Evolutionary conservation across 2,888 invertebrate genomes (phyloP).

Genomic region (Tiliacea citrago): DNA sequence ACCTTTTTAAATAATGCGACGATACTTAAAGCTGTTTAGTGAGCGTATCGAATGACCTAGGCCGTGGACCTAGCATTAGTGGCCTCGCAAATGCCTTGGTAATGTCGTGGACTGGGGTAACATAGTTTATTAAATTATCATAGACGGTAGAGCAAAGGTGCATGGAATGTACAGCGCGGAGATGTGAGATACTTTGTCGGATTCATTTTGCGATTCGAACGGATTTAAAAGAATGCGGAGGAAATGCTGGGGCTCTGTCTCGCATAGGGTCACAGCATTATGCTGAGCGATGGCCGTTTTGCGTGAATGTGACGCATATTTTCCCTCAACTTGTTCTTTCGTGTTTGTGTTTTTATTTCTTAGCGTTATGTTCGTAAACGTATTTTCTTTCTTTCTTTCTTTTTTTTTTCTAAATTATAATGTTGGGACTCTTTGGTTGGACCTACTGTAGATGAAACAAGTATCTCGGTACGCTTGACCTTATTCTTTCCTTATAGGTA

Average conservation of each 20-base stretch:
- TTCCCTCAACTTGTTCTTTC: too few species aligned
- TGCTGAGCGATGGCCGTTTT: too few species aligned
- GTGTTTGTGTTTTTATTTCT: too few species aligned
- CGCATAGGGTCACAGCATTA: too few species aligned
- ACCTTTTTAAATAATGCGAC: slow-evolving; percentile 48
- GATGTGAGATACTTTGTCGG: neutral
- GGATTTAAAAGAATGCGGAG: too few species aligned
- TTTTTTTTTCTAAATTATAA: too few species aligned
- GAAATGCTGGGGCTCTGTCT: too few species aligned
- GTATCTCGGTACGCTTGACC: neutral
- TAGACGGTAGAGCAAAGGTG: neutral
- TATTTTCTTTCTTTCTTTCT: too few species aligned
- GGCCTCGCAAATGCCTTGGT: neutral
- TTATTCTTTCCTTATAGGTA: neutral
- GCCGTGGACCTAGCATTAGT: slow-evolving; percentile 18
- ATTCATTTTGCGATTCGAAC: neutral
- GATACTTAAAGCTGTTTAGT: slow-evolving; percentile 35
- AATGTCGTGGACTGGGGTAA: neutral
- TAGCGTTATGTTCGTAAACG: too few species aligned
- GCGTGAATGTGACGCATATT: too few species aligned
- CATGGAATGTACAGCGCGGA: neutral
- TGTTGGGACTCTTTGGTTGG: neutral
- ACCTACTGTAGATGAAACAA: neutral
- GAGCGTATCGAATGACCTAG: slow-evolving; percentile 47
- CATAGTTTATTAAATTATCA: neutral